phyloP scores from a whole-genome alignment of 2,888 invertebrate genomes.

The Eledona agricola region DNA sequence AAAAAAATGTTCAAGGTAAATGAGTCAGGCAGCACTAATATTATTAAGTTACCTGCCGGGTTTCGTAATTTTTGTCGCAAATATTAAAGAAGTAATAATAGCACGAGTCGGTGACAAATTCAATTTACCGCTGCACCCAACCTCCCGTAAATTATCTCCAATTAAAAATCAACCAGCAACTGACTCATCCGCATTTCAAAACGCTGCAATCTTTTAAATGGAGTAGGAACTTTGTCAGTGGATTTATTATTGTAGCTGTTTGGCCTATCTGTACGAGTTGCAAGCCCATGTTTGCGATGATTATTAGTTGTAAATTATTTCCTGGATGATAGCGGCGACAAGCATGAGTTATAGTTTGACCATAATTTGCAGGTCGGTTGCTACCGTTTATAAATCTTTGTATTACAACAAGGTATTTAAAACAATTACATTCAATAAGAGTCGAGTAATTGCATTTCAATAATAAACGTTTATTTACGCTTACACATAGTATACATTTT shows the following conservation, averaged over 20 bases:
- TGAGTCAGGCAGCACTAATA: slow-evolving; percentile 35
- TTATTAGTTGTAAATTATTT: slow-evolving; percentile 7
- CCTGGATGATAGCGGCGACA: slow-evolving; percentile 10
- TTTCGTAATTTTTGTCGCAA: slow-evolving; percentile 35
- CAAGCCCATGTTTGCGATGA: background rate
- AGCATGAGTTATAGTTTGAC: slow-evolving; percentile 12
- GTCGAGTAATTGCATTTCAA: too few species aligned
- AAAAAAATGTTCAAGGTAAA: slow-evolving; percentile 37
- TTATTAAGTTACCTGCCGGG: slow-evolving; percentile 36
- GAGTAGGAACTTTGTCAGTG: too few species aligned
- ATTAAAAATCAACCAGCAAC: too few species aligned
- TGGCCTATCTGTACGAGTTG: too few species aligned
- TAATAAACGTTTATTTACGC: too few species aligned
- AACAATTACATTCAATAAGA: too few species aligned
- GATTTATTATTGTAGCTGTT: too few species aligned
- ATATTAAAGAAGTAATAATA: slow-evolving; percentile 5
- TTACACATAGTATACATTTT: too few species aligned
- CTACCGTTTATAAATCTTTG: slow-evolving; percentile 10
- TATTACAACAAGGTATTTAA: slow-evolving; percentile 21
- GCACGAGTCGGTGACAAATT: background rate
- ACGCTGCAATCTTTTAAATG: too few species aligned
- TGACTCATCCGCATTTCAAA: too few species aligned
- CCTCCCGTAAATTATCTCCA: too few species aligned
- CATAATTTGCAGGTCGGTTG: slow-evolving; percentile 18
- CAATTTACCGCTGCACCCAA: slow-evolving; percentile 5